Percentiles rank a stretch among this genome's conserved stretches.
Evolutionary conservation across 2,113 vertebrate genomes (phyloP).

Genomic region (Anarhynchus alexandrinus): DNA sequence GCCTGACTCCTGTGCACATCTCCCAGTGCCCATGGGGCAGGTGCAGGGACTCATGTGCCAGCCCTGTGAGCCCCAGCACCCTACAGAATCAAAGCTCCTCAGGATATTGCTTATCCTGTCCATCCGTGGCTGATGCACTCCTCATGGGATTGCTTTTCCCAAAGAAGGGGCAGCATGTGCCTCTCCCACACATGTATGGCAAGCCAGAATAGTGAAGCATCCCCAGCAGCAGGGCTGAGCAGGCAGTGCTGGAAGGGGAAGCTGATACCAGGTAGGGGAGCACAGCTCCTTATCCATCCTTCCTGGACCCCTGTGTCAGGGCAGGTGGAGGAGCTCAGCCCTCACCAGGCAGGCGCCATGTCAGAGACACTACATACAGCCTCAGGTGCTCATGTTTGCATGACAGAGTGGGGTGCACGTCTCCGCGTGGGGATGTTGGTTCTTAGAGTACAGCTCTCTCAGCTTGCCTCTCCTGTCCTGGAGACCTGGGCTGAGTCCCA

Average conservation of each 20-base stretch:
- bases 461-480: not conserved
- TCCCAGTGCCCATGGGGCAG: accelerated
- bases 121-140: not conserved
- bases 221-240: not conserved
- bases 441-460: not conserved
- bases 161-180: not conserved
- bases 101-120: not conserved
- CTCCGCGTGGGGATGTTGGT: not conserved
- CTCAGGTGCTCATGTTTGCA: not conserved
- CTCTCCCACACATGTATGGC: no score
- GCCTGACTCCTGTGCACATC: not conserved
- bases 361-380: accelerated
- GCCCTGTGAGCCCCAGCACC: not conserved
- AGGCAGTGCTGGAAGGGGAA: not conserved
- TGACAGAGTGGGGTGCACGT: not conserved
- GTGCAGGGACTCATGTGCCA: not conserved
- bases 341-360: not conserved
- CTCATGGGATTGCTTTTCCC: not conserved
- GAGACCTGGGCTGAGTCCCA: not conserved
- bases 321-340: not conserved
- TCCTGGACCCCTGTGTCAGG: no score
- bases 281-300: not conserved
- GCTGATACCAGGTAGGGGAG: not conserved
- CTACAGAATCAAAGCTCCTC: not conserved
- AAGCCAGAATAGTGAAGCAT: not conserved